Conservation (phyloP, 2,797 vertebrate genomes). For the Esox masquinongy region DNA sequence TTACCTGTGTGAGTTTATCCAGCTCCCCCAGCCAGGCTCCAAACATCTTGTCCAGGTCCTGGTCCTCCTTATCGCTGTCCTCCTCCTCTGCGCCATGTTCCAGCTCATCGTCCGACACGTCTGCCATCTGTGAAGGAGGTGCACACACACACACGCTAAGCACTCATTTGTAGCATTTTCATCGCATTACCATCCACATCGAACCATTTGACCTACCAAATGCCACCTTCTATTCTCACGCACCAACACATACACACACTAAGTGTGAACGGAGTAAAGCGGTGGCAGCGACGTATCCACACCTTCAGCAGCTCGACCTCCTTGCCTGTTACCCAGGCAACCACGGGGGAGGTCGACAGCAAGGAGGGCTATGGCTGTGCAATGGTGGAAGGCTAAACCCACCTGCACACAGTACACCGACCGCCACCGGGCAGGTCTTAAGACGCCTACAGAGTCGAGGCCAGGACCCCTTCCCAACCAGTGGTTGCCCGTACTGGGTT, state of each 20-base stretch:
- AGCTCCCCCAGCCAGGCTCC: slow-evolving; percentile 96
- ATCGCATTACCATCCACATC: background rate
- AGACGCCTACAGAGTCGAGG: background rate
- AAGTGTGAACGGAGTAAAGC: background rate
- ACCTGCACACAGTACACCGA: background rate
- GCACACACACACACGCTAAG: slow-evolving; percentile 74
- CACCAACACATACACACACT: slow-evolving; percentile 53
- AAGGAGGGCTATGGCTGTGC: background rate
- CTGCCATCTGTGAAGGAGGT: slow-evolving; percentile 66
- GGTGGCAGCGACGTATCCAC: background rate
- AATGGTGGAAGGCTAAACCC: background rate
- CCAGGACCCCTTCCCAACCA: background rate
- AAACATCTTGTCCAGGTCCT: slow-evolving; percentile 99
- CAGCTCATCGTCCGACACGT: slow-evolving; percentile 96
- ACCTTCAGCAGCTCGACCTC: background rate
- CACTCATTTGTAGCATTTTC: background rate
- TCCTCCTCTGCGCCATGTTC: slow-evolving; percentile 95
- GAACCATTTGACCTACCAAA: background rate
- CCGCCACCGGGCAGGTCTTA: background rate
- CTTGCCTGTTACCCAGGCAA: slow-evolving; percentile 20
- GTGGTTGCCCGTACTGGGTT: background rate
- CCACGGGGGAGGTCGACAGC: background rate
- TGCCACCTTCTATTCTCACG: slow-evolving; percentile 62
- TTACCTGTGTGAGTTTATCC: slow-evolving; percentile 91
- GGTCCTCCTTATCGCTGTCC: slow-evolving; percentile 98